Evolutionary conservation across 1,140 invertebrate species (phyloP).

Genomic region (Hyphantria cunea): DNA sequence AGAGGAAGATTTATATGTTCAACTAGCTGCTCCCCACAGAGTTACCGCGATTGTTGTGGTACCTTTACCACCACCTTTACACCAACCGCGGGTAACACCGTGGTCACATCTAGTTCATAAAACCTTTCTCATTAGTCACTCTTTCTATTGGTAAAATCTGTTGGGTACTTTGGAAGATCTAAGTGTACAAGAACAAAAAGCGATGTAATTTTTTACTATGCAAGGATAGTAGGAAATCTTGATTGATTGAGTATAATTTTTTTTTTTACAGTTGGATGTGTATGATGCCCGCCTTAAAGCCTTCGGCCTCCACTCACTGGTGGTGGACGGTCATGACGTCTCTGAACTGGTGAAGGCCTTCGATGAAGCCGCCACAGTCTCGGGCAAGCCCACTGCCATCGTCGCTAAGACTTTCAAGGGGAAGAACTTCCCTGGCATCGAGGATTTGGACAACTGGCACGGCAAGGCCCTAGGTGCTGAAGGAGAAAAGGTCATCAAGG

Average conservation of each 20-base stretch:
- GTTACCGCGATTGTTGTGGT: too few relatives aligned
- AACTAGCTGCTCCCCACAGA: too few relatives aligned
- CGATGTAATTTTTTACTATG: not conserved
- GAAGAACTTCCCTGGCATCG: conserved; percentile 92
- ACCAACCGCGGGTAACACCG: too few relatives aligned
- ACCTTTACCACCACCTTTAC: too few relatives aligned
- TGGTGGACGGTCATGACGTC: conserved; percentile 98
- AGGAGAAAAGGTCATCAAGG: conserved; percentile 88
- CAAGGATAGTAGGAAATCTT: not conserved
- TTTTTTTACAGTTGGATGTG: conserved; percentile 85
- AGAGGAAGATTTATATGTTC: too few relatives aligned
- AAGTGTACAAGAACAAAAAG: not conserved
- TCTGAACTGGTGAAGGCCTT: conserved; percentile 94
- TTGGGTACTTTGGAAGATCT: not conserved
- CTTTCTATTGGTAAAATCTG: not conserved
- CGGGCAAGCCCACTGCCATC: conserved; percentile 95
- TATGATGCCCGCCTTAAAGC: conserved; percentile 94
- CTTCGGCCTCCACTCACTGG: conserved; percentile 96
- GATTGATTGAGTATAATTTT: not conserved
- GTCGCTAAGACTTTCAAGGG: conserved; percentile 99
- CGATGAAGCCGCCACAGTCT: conserved; percentile 88
- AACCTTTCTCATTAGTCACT: not conserved
- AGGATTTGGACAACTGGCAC: conserved; percentile 98
- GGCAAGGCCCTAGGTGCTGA: conserved; percentile 96
- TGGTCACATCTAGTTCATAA: too few relatives aligned